Evolutionary conservation across 2,888 invertebrate species (phyloP), one percentile per base, ranked within the genome.

Genomic region (Pollenia labialis): DNA sequence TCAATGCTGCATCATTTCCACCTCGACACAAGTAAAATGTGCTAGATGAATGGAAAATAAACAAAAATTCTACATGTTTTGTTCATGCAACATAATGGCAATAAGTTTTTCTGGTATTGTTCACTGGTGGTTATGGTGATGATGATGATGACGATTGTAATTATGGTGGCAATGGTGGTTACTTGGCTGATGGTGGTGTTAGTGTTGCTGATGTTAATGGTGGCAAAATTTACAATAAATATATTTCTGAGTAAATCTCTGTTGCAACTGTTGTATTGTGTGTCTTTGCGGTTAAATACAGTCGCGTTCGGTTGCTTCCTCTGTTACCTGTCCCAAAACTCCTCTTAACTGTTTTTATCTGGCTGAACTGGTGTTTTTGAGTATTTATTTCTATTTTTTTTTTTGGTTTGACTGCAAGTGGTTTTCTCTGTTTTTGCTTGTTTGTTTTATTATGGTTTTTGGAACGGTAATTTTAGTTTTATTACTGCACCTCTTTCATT

Each of bases 391-490:
- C 9, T 46, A 9, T 18, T 54, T 2, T 18, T 2, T 18, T 64
- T 58, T 58, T 83, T 66, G 56, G 71, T 72, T 72, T 66, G 50
- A 72, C 77, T 77, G 77, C 83, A 84, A 84, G 77, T 84, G 83
- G 77, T 84, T 84, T 83, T 84, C 71, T 64, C n/a, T 74, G 18
- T 32, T 32, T 12, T 68, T 42, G 56, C 71, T 23, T 6, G 44
- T 60, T 72, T 66, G 18, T 77, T 74, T 69, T 56, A 56, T 58
- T 74, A 62, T 75, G 66, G 72, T 52, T 76, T 82, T 69, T 54
- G 74, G 56, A 85, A 82, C 81, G 74, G 82, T 85, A 82, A 85
- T 77, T 79, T 79, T 80, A 54, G 62, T 85, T 74, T 82, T 82
- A 85, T 85, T 82, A 64, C 85, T 82, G 82, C 82, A 82, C 79